phyloP scores from a whole-genome alignment of 2,113 vertebrate species.

The Nyctibius bracteatus region DNA sequence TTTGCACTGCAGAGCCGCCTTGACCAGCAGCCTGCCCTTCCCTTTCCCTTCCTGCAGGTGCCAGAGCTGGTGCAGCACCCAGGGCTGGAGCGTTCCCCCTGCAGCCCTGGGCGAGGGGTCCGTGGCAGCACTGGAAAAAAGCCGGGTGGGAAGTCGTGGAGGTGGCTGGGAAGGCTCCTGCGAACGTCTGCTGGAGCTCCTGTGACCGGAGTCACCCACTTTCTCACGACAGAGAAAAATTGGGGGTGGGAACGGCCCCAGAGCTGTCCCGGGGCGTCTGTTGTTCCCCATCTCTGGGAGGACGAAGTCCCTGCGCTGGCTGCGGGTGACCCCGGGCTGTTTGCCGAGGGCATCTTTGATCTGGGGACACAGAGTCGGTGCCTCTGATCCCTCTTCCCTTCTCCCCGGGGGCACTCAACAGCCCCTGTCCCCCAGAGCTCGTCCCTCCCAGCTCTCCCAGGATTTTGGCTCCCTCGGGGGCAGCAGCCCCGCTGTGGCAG shows the following conservation, averaged over 20 bases:
- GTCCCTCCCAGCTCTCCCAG: neutral
- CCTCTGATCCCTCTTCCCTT: neutral
- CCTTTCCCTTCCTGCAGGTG: too few species aligned
- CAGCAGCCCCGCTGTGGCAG: rapidly evolving
- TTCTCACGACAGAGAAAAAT: rapidly evolving
- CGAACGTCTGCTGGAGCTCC: neutral
- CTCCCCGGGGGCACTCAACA: too few species aligned
- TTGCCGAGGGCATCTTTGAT: neutral
- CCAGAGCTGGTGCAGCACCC: rapidly evolving
- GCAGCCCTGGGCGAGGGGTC: too few species aligned
- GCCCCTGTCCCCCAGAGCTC: rapidly evolving
- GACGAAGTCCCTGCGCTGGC: rapidly evolving
- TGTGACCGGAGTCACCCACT: rapidly evolving
- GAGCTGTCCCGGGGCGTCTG: neutral
- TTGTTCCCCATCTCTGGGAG: rapidly evolving
- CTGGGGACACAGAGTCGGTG: rapidly evolving
- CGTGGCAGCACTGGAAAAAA: too few species aligned
- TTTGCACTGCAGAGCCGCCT: rapidly evolving
- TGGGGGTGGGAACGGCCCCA: rapidly evolving
- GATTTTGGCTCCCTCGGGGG: neutral
- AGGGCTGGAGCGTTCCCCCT: too few species aligned
- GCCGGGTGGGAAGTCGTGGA: neutral
- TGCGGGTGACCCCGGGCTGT: neutral
- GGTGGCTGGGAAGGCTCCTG: too few species aligned
- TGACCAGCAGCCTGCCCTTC: rapidly evolving